Conservation (phyloP, 2,113 vertebrate genomes). For the Clarias magur region DNA sequence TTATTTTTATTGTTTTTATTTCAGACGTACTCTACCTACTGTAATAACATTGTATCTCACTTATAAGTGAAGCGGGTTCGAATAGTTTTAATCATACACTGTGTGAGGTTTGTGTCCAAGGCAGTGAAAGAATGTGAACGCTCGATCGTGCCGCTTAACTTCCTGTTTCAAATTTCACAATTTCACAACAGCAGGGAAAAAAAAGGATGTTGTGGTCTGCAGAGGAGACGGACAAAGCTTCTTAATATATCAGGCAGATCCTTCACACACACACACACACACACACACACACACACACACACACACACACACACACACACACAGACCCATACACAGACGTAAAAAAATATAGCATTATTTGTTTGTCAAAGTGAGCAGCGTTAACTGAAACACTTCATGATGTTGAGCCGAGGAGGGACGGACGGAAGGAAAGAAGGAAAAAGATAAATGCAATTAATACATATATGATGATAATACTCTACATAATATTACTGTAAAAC, state of each 20-base stretch:
- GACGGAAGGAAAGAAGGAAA: background rate
- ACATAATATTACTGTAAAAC: too few species aligned
- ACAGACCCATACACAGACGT: background rate
- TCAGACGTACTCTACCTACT: background rate
- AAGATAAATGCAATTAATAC: background rate
- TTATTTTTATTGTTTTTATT: background rate
- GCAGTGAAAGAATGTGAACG: background rate
- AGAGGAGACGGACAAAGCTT: background rate
- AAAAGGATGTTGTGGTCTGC: background rate
- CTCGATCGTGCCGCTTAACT: background rate
- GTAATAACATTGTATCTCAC: background rate
- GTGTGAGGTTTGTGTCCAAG: background rate
- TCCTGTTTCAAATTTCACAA: conserved; percentile 14
- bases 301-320: too few species aligned
- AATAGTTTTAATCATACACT: background rate
- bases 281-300: background rate
- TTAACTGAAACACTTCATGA: background rate
- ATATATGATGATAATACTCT: too few species aligned
- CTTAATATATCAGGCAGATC: background rate
- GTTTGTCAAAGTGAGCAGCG: background rate
- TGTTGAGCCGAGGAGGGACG: background rate
- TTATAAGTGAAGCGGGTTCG: background rate
- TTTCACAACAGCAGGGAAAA: conserved; percentile 1
- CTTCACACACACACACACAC: background rate
- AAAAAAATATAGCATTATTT: background rate